A percentile compares a stretch with the other conserved stretches of the same genome.
Conservation (phyloP, 2,113 vertebrate species). For the Apaloderma vittatum region DNA sequence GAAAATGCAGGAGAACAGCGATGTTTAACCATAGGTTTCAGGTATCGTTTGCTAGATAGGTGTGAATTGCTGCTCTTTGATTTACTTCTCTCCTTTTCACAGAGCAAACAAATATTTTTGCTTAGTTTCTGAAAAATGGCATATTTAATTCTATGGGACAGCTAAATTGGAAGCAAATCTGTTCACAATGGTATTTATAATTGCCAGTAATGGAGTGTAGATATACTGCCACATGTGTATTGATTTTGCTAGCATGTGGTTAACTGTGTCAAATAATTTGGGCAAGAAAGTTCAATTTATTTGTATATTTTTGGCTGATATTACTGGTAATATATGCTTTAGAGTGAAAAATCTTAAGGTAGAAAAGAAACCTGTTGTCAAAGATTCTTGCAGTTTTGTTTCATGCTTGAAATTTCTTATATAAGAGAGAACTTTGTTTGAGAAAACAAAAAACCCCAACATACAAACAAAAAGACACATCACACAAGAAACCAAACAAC, state of each 20-base stretch:
- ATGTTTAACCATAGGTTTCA: background rate
- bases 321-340: background rate
- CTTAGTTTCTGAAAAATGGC: background rate
- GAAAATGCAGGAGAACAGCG: background rate
- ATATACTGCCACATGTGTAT: background rate
- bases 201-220: background rate
- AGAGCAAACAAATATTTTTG: background rate
- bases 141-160: background rate
- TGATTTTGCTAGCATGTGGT: background rate
- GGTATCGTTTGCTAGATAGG: background rate
- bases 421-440: background rate
- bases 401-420: background rate
- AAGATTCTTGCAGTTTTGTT: background rate
- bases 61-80: background rate
- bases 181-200: background rate
- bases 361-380: background rate
- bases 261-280: background rate
- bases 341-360: background rate
- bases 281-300: background rate
- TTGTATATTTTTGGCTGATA: background rate
- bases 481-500: too few relatives aligned
- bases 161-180: background rate
- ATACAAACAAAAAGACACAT: too few relatives aligned
- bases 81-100: background rate
- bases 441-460: background rate